phyloP scores from a whole-genome alignment of 2,888 invertebrate species.

The Polydrusus cervinus region DNA sequence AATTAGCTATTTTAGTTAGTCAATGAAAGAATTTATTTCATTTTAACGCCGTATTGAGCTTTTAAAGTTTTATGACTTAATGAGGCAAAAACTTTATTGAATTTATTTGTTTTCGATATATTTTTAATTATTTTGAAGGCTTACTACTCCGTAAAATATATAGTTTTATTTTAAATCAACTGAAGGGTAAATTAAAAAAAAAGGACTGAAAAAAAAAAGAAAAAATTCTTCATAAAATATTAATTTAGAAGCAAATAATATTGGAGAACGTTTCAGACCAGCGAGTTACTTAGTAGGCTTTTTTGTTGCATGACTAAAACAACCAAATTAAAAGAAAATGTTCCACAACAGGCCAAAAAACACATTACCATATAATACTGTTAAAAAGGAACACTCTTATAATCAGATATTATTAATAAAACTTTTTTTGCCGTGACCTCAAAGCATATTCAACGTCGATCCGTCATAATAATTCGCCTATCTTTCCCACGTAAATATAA shows the following conservation, averaged over 20 bases:
- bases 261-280: background rate
- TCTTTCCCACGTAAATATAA: slow-evolving; percentile 28
- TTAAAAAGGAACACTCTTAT: slow-evolving; percentile 15
- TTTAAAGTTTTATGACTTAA: background rate
- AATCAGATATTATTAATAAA: slow-evolving; percentile 21
- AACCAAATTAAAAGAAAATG: slow-evolving; percentile 10
- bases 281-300: background rate
- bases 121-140: background rate
- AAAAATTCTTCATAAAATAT: too few species aligned
- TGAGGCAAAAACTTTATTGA: background rate
- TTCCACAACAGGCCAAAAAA: slow-evolving; percentile 7
- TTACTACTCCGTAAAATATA: too few species aligned
- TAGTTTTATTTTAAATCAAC: too few species aligned
- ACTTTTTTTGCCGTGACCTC: slow-evolving; percentile 27
- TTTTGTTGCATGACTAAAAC: slow-evolving; percentile 14
- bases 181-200: too few species aligned
- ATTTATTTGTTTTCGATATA: background rate
- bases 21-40: background rate
- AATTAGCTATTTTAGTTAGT: background rate
- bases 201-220: too few species aligned
- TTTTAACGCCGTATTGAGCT: background rate
- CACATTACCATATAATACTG: slow-evolving; percentile 10
- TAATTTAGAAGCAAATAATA: too few species aligned
- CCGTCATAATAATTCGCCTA: slow-evolving; percentile 34
- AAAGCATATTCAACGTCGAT: slow-evolving; percentile 29